Evolutionary conservation across 2,113 vertebrate species (phyloP).

Genomic region (Syrmaticus mikado): DNA sequence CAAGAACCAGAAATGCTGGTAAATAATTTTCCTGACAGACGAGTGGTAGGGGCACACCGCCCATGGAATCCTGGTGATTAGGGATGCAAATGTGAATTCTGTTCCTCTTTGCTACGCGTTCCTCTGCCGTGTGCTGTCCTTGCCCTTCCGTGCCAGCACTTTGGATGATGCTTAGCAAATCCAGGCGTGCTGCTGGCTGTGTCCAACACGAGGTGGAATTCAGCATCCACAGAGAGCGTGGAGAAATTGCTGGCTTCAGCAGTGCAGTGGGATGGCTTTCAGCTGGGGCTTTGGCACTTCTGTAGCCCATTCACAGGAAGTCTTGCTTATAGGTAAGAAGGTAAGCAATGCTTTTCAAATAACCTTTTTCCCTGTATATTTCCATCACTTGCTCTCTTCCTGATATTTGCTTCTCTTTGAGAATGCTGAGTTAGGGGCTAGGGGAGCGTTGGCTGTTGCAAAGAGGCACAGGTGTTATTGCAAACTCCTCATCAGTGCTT

Average conservation of each 20-base stretch:
- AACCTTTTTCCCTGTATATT: not conserved
- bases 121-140: not conserved
- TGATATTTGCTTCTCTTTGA: not conserved
- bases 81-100: not conserved
- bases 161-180: not conserved
- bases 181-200: fast-evolving
- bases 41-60: not conserved
- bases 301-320: not conserved
- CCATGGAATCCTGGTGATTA: not conserved
- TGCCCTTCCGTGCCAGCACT: not conserved
- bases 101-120: not conserved
- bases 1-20: not conserved
- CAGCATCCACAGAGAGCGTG: too few species aligned
- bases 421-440: not conserved
- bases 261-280: not conserved
- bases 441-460: too few species aligned
- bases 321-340: not conserved
- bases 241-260: fast-evolving
- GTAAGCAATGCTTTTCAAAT: not conserved
- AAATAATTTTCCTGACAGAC: not conserved
- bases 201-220: fast-evolving
- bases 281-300: too few species aligned
- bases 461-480: not conserved
- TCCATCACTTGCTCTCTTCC: not conserved
- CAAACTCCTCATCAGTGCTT: not conserved